Evolutionary conservation across 2,888 invertebrate species (phyloP).

Genomic region (Zele albiditarsus): DNA sequence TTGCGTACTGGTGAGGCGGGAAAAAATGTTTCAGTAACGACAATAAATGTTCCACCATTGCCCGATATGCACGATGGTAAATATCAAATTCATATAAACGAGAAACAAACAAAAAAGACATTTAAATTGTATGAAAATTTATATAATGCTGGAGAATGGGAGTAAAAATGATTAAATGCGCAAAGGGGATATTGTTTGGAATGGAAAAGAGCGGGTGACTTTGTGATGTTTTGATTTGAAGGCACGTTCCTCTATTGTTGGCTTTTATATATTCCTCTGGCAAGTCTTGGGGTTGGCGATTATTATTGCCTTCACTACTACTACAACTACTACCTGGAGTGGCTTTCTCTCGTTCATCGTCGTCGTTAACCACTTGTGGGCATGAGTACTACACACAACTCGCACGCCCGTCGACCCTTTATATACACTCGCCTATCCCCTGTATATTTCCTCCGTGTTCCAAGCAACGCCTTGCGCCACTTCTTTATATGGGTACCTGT

Average conservation of each 20-base stretch:
- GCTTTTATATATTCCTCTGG: background rate
- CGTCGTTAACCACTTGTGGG: constrained; percentile 9
- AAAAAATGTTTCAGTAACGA: constrained; percentile 85
- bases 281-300: constrained; percentile 45
- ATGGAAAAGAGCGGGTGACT: background rate
- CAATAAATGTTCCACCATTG: constrained; percentile 82
- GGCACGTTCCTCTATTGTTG: constrained; percentile 51
- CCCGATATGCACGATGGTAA: constrained; percentile 77
- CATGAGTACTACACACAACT: background rate
- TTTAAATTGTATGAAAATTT: constrained; percentile 60
- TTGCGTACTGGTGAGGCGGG: constrained; percentile 65
- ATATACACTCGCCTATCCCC: background rate
- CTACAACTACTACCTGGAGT: constrained; percentile 39
- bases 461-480: constrained; percentile 20
- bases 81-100: constrained; percentile 6
- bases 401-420: background rate
- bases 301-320: constrained; percentile 40
- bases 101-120: constrained; percentile 17
- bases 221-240: constrained; percentile 54
- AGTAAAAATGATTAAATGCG: constrained; percentile 7
- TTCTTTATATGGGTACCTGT: constrained; percentile 19
- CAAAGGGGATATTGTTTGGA: background rate
- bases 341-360: constrained; percentile 29
- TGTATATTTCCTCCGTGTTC: constrained; percentile 7
- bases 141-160: constrained; percentile 73